Evolutionary conservation across 2,113 vertebrate species (phyloP).

Genomic region (Dryoscopus gambensis): DNA sequence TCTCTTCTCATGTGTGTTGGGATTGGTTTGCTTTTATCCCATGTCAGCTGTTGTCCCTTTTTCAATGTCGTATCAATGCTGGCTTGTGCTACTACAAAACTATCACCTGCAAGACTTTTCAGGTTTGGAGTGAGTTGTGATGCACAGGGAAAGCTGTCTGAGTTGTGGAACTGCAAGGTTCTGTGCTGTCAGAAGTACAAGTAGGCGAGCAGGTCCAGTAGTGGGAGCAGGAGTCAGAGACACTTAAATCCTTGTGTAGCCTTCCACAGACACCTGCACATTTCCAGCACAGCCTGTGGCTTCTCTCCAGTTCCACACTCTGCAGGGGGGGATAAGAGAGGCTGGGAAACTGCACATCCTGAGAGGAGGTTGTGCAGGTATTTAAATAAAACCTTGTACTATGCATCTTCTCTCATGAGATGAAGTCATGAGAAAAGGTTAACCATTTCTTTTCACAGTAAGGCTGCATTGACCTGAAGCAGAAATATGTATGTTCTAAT

Average conservation of each 20-base stretch:
- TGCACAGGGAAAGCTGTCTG: neutral
- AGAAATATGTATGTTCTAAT: neutral
- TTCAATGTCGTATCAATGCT: fast-evolving
- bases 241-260: neutral
- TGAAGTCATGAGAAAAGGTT: neutral
- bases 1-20: neutral
- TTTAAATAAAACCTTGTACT: neutral
- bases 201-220: neutral
- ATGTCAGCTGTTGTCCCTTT: neutral
- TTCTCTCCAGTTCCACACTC: neutral
- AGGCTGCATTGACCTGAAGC: neutral
- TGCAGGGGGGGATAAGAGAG: neutral
- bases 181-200: neutral
- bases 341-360: fast-evolving
- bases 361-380: neutral
- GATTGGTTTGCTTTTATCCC: neutral
- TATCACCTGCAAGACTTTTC: neutral
- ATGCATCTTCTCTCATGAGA: neutral
- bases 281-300: neutral
- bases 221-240: neutral
- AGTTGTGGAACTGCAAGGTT: neutral
- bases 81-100: neutral
- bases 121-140: neutral
- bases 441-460: neutral
- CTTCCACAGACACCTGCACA: neutral